Base-by-base conservation (phyloP, 2,888 invertebrate genomes). In the Zeuzera pyrina region DNA sequence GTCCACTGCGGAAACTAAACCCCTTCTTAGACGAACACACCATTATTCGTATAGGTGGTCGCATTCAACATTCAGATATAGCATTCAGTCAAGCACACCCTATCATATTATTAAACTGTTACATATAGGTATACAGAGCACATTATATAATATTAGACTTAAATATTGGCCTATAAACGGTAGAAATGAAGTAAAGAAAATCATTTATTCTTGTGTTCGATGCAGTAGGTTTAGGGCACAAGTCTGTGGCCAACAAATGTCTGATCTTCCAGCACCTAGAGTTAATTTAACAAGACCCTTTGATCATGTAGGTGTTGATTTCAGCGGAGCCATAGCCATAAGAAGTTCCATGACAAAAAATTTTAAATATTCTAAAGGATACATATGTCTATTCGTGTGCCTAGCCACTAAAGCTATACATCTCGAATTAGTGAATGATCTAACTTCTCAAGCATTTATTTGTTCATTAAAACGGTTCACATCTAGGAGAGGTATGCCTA, bases 211-310 rank as follows among this genome's bases (percentile, higher is more conserved):
- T 3, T 33, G 33, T 24, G 16, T 28, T 1, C 23, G 22, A n/a
- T 40, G 35, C 13, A 29, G 16, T 29, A 36, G 41, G 22, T 35
- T 13, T 15, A 15, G 27, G 12, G 40, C 25, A n/a, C 15, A 24
- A 28, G 30, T 24, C 26, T 41, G 41, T 36, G 30, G 30, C 15
- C 38, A 41, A 15, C 31, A 33, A 30, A 38, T 41, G 41, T 12
- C 35, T 7, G 23, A 8, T 12, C 29, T 41, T 2, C 35, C 38
- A 7, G 12, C 31, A 7, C 29, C 34, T 8, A 22, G 38, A 34
- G 38, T 41, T 2, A 30, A 28, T 2, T 29, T 41, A 12, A 24
- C n/a, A 7, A 29, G 35, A 14, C 30, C 38, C 3, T 38, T 38
- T 13, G n/a, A 12, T 8, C 38, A 38, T 34, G 31, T 33, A 25